phyloP scores from a whole-genome alignment of 2,797 vertebrate species.

The Hybognathus amarus region DNA sequence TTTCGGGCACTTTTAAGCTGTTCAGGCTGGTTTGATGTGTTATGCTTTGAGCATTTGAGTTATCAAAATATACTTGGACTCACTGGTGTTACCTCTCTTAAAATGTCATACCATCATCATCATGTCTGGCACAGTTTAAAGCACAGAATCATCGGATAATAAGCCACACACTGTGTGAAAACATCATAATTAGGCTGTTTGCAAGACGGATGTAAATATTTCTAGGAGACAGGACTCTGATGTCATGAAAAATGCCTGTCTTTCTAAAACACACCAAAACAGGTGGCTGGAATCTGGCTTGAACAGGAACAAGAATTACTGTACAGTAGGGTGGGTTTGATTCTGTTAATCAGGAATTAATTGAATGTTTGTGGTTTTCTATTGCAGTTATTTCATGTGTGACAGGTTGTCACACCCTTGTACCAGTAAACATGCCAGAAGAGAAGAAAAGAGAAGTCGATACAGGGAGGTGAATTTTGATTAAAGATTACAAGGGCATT shows the following conservation, averaged over 20 bases:
- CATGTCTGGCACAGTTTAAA: neutral
- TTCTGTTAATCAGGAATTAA: neutral
- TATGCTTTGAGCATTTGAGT: neutral
- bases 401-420: neutral
- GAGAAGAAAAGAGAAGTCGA: neutral
- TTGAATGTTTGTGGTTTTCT: neutral
- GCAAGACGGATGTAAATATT: neutral
- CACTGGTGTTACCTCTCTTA: neutral
- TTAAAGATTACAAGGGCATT: neutral
- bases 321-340: neutral
- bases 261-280: neutral
- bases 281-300: neutral
- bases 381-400: neutral
- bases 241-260: neutral
- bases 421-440: neutral
- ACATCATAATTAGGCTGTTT: conserved; percentile 7
- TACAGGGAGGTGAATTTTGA: neutral
- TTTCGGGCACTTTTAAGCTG: neutral
- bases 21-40: neutral
- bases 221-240: neutral
- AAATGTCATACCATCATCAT: neutral
- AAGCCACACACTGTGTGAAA: neutral
- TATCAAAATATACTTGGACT: neutral
- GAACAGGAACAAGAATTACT: neutral
- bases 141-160: neutral